Base-by-base conservation (phyloP, 2,113 vertebrate genomes). In the Sylvicapra grimmia region DNA sequence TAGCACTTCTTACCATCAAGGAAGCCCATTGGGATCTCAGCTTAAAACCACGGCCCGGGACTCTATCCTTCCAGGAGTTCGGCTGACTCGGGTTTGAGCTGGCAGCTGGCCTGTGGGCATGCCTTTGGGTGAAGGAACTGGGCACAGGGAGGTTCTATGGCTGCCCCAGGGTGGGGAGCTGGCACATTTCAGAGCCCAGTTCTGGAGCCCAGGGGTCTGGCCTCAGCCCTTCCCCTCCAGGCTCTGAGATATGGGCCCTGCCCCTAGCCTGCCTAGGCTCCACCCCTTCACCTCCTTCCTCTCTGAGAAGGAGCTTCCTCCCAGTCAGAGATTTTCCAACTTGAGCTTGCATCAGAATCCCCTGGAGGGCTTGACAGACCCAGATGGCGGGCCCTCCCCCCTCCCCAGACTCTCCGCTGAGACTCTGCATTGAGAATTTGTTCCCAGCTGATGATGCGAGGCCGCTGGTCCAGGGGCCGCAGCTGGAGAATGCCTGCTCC, bases 371-470 rank as follows among this genome's bases (percentile, higher is more conserved):
- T 89, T 18, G 33, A 29, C 49, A 8, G 31, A n/a, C 68, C 4
- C 2, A 7, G 47, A 12, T 1, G 0, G 2, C 4, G 1, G 68
- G n/a, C 36, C 68, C 36, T 40, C n/a, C 18, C n/a, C 3, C 0
- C 3, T 6, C 68, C 36, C n/a, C 5, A 72, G 36, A 40, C 68
- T 75, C 65, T 72, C 68, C 1, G 7, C 80, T 44, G 54, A 54
- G 14, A 25, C 21, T 25, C 4, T 47, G 18, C 7, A 0, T 61
- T 44, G 59, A 8, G 33, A 15, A 29, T n/a, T 47, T 86, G 90
- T 72, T 90, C 80, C n/a, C 56, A 9, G 25, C 85, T 53, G 53
- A 12, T 40, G 36, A 13, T 6, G 44, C 6, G 53, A 11, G 2
- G 10, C 51, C 1, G 2, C 25, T 23, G 31, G 77, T n/a, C 63